phyloP scores from a whole-genome alignment of 2,888 invertebrate genomes.

The Lydus trimaculatus region DNA sequence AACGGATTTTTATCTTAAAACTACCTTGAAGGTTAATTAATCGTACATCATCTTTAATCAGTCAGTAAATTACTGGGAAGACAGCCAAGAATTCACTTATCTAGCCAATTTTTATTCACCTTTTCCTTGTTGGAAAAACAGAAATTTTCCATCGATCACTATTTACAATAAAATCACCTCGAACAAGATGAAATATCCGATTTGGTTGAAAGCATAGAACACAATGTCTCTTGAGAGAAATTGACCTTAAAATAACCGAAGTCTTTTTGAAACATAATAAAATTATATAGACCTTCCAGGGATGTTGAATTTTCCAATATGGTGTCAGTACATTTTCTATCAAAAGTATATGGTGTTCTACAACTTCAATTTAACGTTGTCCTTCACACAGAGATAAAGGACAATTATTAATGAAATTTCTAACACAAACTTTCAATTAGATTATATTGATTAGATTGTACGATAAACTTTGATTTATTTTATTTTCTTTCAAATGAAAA shows the following conservation, averaged over 20 bases:
- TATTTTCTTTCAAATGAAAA: too few species aligned
- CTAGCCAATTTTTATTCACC: too few species aligned
- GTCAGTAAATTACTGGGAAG: too few species aligned
- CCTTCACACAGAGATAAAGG: neutral
- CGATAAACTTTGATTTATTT: neutral
- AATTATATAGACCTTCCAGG: constrained; percentile 42
- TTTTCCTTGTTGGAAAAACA: neutral
- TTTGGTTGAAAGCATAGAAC: constrained; percentile 21
- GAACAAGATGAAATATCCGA: constrained; percentile 24
- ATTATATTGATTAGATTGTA: neutral
- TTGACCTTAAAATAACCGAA: constrained; percentile 46
- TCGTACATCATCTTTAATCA: neutral
- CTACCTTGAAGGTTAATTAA: too few species aligned
- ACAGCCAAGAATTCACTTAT: too few species aligned
- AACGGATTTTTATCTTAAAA: too few species aligned
- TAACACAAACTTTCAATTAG: neutral
- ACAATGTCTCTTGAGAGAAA: constrained; percentile 43
- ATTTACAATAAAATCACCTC: neutral
- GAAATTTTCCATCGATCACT: neutral
- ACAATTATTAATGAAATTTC: neutral
- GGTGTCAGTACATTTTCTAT: neutral
- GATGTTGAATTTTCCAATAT: neutral
- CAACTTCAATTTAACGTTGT: too few species aligned
- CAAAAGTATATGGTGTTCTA: too few species aligned
- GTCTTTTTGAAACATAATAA: constrained; percentile 42